These are phyloP conservation scores for Elephantulus edwardii DNA, from an alignment of 2,113 vertebrate genomes.

Conservation along the genomic window DNA sequence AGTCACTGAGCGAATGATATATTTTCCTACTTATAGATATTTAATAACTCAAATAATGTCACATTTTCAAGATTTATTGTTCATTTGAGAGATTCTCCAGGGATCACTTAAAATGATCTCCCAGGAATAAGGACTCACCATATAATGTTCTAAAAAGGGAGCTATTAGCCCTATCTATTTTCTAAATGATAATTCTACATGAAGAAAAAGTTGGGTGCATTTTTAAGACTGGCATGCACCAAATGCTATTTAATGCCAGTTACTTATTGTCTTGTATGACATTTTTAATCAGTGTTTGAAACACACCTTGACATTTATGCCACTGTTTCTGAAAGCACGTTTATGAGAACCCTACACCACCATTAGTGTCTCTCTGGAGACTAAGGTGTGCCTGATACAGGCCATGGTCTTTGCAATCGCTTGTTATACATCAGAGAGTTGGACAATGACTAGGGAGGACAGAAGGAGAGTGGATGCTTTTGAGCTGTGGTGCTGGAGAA, in stretches of 20 bases:
- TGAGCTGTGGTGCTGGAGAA: too few species aligned
- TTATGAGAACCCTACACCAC: background rate
- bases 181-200: background rate
- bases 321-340: slow-evolving; percentile 7
- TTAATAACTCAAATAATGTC: background rate
- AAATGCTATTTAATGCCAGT: background rate
- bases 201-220: background rate
- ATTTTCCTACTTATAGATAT: background rate
- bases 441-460: too few species aligned
- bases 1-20: background rate
- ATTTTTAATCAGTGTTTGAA: background rate
- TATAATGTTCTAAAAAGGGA: background rate
- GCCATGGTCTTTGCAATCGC: too few species aligned
- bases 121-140: background rate
- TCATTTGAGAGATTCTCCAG: background rate
- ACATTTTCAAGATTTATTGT: background rate
- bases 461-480: too few species aligned
- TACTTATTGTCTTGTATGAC: background rate
- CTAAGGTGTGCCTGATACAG: too few species aligned
- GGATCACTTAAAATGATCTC: slow-evolving; percentile 1
- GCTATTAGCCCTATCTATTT: slow-evolving; percentile 1
- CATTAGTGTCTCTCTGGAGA: too few species aligned
- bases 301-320: slow-evolving; percentile 8
- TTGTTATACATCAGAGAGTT: too few species aligned
- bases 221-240: background rate